A percentile compares a stretch with the other conserved stretches of the same genome.
phyloP scores from a whole-genome alignment of 1,140 invertebrate species.

The Drosophila gunungcola region DNA sequence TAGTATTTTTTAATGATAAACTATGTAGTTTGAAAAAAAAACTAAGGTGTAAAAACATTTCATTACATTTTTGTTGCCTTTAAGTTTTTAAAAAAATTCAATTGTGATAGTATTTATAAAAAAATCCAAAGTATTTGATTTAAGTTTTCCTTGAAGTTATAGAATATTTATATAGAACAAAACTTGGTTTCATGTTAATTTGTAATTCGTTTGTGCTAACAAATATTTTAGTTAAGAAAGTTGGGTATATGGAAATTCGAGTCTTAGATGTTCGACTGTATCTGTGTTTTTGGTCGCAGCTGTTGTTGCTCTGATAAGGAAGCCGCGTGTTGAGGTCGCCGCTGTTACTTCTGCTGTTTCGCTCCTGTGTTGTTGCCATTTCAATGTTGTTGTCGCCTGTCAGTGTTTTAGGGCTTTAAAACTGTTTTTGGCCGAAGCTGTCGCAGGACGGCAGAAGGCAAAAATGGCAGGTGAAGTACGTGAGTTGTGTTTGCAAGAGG shows the following conservation, averaged over 20 bases:
- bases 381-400: constrained; percentile 53
- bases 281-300: constrained; percentile 45
- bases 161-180: too few species aligned
- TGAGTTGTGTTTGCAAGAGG: constrained; percentile 46
- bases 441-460: constrained; percentile 49
- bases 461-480: constrained; percentile 64
- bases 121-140: too few species aligned
- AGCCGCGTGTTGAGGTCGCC: constrained; percentile 14
- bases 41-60: too few species aligned
- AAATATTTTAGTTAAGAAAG: not conserved
- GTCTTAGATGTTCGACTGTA: not conserved
- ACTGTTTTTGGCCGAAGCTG: constrained; percentile 44
- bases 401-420: constrained; percentile 54
- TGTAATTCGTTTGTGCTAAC: too few species aligned
- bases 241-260: not conserved
- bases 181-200: too few species aligned
- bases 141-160: too few species aligned
- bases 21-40: too few species aligned
- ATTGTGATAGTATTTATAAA: too few species aligned
- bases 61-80: too few species aligned
- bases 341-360: constrained; percentile 36
- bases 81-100: too few species aligned
- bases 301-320: constrained; percentile 15
- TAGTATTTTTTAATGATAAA: too few species aligned
- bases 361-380: constrained; percentile 22